These are phyloP conservation scores for Siphamia tubifer DNA, from an alignment of 2,113 vertebrate species.

Conservation along the genomic window DNA sequence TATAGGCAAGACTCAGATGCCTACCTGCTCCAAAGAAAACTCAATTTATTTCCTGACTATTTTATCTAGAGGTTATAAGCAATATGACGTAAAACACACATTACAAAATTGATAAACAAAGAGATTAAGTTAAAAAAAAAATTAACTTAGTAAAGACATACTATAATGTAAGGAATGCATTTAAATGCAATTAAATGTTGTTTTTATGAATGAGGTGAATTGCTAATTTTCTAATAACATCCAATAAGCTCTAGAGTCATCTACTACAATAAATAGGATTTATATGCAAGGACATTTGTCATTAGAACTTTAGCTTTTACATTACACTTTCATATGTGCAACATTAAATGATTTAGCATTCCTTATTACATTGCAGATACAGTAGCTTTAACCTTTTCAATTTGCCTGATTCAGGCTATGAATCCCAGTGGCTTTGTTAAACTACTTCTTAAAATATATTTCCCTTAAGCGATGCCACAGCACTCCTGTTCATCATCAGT, in stretches of 20 bases:
- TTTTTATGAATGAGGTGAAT: too few relatives aligned
- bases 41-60: neutral
- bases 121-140: neutral
- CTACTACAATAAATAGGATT: neutral
- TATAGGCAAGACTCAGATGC: constrained; percentile 26
- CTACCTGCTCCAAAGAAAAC: constrained; percentile 16
- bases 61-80: constrained; percentile 1
- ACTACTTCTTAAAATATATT: neutral
- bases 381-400: neutral
- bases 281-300: neutral
- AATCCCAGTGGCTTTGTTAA: constrained; percentile 23
- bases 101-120: too few relatives aligned
- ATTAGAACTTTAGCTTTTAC: neutral
- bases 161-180: too few relatives aligned
- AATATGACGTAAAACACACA: neutral
- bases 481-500: constrained; percentile 27
- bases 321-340: neutral
- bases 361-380: neutral
- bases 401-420: constrained; percentile 3
- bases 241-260: neutral
- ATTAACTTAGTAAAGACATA: too few relatives aligned
- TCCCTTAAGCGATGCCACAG: constrained; percentile 24
- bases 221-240: too few relatives aligned
- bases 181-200: too few relatives aligned
- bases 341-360: neutral